Base-by-base conservation (phyloP, 2,113 vertebrate genomes). In the Leuciscus idus region DNA sequence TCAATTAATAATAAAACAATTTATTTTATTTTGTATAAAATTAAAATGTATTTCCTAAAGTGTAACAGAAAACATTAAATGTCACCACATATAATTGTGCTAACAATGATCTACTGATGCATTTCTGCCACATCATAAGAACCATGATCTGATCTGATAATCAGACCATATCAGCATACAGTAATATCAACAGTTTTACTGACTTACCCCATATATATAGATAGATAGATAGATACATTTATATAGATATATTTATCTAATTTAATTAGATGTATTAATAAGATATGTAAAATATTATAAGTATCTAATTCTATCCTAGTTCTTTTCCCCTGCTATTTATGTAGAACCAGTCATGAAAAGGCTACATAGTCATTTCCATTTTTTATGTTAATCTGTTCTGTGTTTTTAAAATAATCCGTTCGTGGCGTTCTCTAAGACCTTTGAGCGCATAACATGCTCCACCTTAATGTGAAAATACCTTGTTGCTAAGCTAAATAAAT, bases 341-440 rank as follows among this genome's bases (percentile, higher is more conserved):
- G 89, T 87, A 26, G 30, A 81, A 61, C 28, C 90, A 91, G 91
- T 93, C 88, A 88, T 72, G 1, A 23, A 72, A 50, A 76, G 90
- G 89, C 90, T 90, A 88, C 90, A 91, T 91, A 92, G 89, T 89
- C 90, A 93, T 93, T 95, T 91, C 86, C 88, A 92, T 93, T 91
- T 93, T 93, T 92, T 30, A 91, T 87, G 88, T 90, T 93, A 92
- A 94, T 94, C 33, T 33, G 33, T 94, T 90, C 91, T 85, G 89
- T 89, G 89, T 91, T 93, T 92, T 91, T 93, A 90, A 93, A 93
- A 90, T 92, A 93, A 92, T 91, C 91, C 90, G 92, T 93, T 92
- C 87, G 91, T 91, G 87, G 89, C 92, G 90, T 93, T 94, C 92
- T 93, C 92, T 92, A 90, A 94, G 93, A 94, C 91, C 89, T 89